These are phyloP conservation scores for Brachionus koreanus DNA, from an alignment of 1,140 invertebrate genomes.

Conservation along the genomic window DNA sequence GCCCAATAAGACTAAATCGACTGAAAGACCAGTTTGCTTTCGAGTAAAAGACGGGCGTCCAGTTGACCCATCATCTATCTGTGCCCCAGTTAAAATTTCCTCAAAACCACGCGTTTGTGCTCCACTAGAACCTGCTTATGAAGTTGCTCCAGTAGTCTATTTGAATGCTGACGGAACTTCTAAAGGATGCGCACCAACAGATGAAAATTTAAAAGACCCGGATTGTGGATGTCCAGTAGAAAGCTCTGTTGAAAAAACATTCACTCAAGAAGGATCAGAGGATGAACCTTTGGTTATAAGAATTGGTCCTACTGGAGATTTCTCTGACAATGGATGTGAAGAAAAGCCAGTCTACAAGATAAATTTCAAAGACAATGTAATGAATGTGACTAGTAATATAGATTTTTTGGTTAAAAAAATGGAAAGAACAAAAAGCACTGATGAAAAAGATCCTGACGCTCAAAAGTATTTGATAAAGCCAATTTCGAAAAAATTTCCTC, in stretches of 20 bases:
- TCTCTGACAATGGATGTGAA: not conserved
- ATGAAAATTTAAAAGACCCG: not conserved
- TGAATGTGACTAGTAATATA: conserved; percentile 29
- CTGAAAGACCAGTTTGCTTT: conserved; percentile 18
- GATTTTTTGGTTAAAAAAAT: conserved; percentile 27
- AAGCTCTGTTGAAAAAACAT: not conserved
- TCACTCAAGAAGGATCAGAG: not conserved
- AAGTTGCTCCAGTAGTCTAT: not conserved
- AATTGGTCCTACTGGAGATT: not conserved
- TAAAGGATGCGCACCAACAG: not conserved
- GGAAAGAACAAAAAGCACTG: not conserved
- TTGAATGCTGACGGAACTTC: not conserved
- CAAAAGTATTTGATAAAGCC: conserved; percentile 25
- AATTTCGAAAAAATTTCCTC: not conserved
- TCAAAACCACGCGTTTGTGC: not conserved
- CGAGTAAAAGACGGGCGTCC: not conserved
- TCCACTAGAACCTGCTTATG: not conserved
- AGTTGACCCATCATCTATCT: not conserved
- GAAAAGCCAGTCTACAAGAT: conserved; percentile 20
- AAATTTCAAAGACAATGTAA: conserved; percentile 15
- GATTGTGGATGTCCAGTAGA: conserved; percentile 7
- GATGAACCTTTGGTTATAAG: conserved; percentile 11
- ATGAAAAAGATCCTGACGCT: not conserved
- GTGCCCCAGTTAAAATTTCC: not conserved
- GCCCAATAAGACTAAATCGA: not conserved